phyloP scores from a whole-genome alignment of 2,797 vertebrate genomes.

The Mus spretus region DNA sequence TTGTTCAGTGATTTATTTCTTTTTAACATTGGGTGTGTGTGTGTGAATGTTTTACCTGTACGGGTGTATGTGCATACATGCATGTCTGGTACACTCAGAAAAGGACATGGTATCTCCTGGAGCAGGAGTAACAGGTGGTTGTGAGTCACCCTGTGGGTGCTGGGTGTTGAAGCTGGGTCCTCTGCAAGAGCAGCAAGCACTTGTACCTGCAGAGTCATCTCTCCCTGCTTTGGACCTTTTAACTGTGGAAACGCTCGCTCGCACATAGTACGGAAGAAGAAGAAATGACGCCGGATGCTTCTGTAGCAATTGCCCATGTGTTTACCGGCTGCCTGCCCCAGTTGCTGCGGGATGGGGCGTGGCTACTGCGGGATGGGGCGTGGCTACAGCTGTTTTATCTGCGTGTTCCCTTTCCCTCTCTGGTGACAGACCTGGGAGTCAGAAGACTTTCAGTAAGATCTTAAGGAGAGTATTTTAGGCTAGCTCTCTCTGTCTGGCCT shows the following conservation, averaged over 20 bases:
- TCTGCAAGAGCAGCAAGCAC: background rate
- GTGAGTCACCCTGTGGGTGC: background rate
- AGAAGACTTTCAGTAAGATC: background rate
- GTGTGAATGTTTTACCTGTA: background rate
- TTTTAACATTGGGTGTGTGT: background rate
- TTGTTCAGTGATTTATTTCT: background rate
- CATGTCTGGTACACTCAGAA: background rate
- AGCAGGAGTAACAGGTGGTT: background rate
- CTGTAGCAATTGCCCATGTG: accelerated
- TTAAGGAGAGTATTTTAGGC: background rate
- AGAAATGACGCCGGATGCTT: background rate
- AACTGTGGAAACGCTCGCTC: background rate
- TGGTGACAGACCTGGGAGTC: background rate
- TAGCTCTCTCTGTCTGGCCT: background rate
- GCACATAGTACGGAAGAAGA: background rate
- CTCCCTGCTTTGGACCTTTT: background rate
- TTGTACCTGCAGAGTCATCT: background rate
- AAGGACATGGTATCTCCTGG: too few relatives aligned
- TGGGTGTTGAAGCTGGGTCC: background rate
- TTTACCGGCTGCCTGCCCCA: too few relatives aligned
- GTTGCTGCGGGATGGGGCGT: background rate
- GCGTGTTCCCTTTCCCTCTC: background rate
- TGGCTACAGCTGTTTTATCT: background rate
- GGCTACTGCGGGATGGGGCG: background rate
- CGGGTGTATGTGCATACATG: background rate